phyloP scores from a whole-genome alignment of 2,888 invertebrate species.

The Lasioglossum leucozonium region DNA sequence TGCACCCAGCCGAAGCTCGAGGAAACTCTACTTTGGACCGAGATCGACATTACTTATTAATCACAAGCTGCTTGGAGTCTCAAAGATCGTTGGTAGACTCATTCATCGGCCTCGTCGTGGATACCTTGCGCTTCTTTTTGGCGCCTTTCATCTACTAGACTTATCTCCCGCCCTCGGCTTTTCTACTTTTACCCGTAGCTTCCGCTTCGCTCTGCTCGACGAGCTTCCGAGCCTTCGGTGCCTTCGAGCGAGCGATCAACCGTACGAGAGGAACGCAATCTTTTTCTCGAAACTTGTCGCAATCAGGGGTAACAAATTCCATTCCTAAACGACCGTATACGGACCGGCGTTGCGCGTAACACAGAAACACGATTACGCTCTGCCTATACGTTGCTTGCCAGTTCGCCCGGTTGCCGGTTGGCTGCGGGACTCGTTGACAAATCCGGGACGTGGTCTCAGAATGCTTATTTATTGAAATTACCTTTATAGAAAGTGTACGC shows the following conservation, averaged over 20 bases:
- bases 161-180: conserved; percentile 55
- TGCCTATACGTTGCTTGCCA: conserved; percentile 3
- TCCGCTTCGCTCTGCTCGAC: background rate
- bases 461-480: conserved; percentile 53
- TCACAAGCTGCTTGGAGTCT: conserved; percentile 64
- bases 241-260: conserved; percentile 17
- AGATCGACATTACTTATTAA: conserved; percentile 77
- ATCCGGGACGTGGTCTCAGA: conserved; percentile 33
- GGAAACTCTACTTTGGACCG: conserved; percentile 59
- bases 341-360: conserved; percentile 28
- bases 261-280: conserved; percentile 26
- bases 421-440: conserved; percentile 35
- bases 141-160: conserved; percentile 70
- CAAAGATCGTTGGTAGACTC: conserved; percentile 70
- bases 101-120: conserved; percentile 69
- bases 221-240: background rate
- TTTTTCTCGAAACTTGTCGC: conserved; percentile 58
- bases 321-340: conserved; percentile 48
- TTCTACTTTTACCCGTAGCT: conserved; percentile 18
- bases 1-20: conserved; percentile 24
- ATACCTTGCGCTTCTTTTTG: conserved; percentile 68
- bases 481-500: conserved; percentile 21
- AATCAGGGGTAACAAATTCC: conserved; percentile 66
- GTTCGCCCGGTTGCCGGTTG: background rate
- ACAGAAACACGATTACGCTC: conserved; percentile 35